Evolutionary conservation across 2,888 invertebrate genomes (phyloP), one percentile per base, ranked within the genome.

Genomic region (Plemyria rubiginata): DNA sequence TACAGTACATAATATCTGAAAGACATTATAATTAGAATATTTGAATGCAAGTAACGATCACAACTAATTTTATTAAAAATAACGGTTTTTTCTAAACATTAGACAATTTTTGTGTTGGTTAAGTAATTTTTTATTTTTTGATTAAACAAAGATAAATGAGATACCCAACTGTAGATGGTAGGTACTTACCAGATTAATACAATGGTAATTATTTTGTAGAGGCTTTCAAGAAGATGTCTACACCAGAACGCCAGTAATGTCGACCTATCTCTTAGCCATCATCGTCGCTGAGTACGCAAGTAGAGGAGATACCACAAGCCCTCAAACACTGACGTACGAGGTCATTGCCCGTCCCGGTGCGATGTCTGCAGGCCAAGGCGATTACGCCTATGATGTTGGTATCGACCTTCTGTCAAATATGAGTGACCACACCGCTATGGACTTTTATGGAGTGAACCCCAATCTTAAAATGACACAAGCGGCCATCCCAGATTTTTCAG

Each of bases 401-500:
- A 84, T 87, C 13, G 67, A 79, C 2, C 87, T 93, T 68, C 84
- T 94, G 40, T 79, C 62, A 53, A 84, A 83, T 40, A 91, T 96
- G 94, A 93, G 88, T 72, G 72, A 92, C 49, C 94, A 95, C 80
- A 94, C 96, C 71, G 94, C 62, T 2, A 70, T 92, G 48, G 64
- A 87, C 9, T 94, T 91, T 68, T 82, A 93, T 54, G 70, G 80
- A 1, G 94, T 95, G 74, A 87, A 93, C n/a, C 28, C 70, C 0
- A 74, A 87, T 38, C 65, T 92, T 4, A 93, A 93, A 71, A 93
- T 95, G 79, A 96, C 97, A 68, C 95, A 96, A 71, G 95, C 96
- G 8, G 95, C 96, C 1, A 94, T 97, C 66, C 96, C 97, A 3
- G 96, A 97, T 79, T 96, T 97, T 80, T 90, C 94, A 32, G 95